phyloP scores from a whole-genome alignment of 2,113 vertebrate species.

The Emydocephalus ijimae region DNA sequence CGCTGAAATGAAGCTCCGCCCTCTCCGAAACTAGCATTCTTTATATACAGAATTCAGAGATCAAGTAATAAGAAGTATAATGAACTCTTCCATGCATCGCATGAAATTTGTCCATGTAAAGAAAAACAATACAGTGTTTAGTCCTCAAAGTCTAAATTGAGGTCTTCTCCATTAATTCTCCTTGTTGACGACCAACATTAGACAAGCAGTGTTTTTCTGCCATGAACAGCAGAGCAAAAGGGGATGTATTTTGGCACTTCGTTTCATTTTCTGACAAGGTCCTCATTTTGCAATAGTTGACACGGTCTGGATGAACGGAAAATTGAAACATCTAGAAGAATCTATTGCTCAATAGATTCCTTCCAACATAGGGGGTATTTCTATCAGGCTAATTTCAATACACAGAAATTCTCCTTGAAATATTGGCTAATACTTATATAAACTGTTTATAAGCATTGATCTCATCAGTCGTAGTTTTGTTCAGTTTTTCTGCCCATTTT shows the following conservation, averaged over 20 bases:
- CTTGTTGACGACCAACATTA: conserved; percentile 29
- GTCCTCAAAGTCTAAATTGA: neutral
- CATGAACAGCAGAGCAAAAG: neutral
- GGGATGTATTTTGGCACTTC: conserved; percentile 35
- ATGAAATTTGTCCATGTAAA: conserved; percentile 29
- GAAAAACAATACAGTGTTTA: neutral
- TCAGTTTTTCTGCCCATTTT: neutral
- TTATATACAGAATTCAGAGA: conserved; percentile 25
- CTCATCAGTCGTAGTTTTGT: neutral
- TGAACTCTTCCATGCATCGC: neutral
- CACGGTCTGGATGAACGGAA: neutral
- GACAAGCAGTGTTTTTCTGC: conserved; percentile 24
- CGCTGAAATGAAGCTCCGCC: too few species aligned
- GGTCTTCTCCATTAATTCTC: neutral
- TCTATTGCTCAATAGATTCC: neutral
- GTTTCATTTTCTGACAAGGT: conserved; percentile 30
- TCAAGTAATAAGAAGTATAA: neutral
- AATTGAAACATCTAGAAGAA: conserved; percentile 8
- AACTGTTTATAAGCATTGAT: neutral
- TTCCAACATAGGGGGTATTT: neutral
- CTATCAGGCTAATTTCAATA: neutral
- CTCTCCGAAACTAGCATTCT: conserved; percentile 1
- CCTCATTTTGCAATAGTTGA: neutral
- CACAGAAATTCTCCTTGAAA: neutral
- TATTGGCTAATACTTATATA: neutral